Conservation (phyloP, 2,888 invertebrate species). For the Disparrhopalites patrizii region DNA sequence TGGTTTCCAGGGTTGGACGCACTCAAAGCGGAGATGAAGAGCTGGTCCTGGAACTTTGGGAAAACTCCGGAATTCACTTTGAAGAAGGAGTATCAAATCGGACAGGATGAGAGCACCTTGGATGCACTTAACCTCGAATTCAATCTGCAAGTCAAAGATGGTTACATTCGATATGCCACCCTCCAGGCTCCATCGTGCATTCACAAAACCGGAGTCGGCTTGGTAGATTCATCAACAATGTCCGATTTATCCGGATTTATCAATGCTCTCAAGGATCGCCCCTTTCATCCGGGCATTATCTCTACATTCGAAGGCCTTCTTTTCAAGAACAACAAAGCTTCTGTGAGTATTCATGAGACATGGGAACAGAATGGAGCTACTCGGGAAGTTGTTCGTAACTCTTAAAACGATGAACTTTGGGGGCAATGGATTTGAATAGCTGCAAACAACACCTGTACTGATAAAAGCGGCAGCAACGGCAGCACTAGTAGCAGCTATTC, state of each 20-base stretch:
- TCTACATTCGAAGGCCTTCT: constrained; percentile 44
- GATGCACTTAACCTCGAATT: constrained; percentile 32
- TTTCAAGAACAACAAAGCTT: constrained; percentile 33
- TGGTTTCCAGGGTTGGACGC: constrained; percentile 69
- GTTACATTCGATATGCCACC: constrained; percentile 16
- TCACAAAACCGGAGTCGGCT: constrained; percentile 25
- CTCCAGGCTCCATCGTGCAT: constrained; percentile 28
- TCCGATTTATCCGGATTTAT: constrained; percentile 45
- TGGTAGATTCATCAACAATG: constrained; percentile 37
- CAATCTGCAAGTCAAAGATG: constrained; percentile 27
- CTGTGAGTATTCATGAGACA: constrained; percentile 23
- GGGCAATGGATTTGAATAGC: too few relatives aligned
- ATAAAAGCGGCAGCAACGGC: background rate
- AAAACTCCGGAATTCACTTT: constrained; percentile 80
- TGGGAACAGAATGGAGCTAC: constrained; percentile 15
- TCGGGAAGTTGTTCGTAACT: constrained; percentile 28
- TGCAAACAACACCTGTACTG: too few relatives aligned
- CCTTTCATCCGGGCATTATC: constrained; percentile 40
- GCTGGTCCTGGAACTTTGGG: constrained; percentile 87
- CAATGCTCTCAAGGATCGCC: constrained; percentile 41
- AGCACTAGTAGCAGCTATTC: background rate
- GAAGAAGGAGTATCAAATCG: constrained; percentile 59
- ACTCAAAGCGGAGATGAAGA: constrained; percentile 64
- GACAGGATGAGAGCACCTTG: constrained; percentile 30
- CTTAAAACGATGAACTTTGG: constrained; percentile 17